Evolutionary conservation across 2,113 vertebrate genomes (phyloP), one percentile per base, ranked within the genome.

Genomic region (Pedionomus torquatus): DNA sequence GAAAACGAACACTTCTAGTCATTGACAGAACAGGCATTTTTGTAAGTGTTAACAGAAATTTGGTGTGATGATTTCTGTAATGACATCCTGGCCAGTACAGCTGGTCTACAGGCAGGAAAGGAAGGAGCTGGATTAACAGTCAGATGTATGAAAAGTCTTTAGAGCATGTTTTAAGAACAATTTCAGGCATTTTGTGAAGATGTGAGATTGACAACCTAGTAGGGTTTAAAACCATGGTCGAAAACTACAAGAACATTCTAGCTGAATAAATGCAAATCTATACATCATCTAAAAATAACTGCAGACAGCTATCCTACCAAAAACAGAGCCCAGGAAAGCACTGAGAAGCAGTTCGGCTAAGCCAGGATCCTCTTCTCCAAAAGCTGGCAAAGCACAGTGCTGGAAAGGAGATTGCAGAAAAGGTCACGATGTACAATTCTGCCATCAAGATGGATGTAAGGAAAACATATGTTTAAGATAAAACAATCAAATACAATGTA

Each of bases 21-120:
- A 91, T 66, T 95, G 89, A 96, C 63, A 91, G 91, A 95, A 91
- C 65, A 87, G 39, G 83, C 65, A 61, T 89, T 97, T 95, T 91
- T 91, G 84, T 74, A 74, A 93, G 91, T 31, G 89, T 66, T 96
- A 96, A 93, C 93, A 95, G 61, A 94, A 94, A 76, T 76, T 87
- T 92, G 69, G 77, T 96, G 86, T 87, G 83, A 79, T 91, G 55
- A 72, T 86, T 92, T 52, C 3, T 8, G 26, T 37, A 83, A 88
- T 37, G 77, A 82, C 80, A 95, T 72, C 66, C 46, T 79, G 94
- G 71, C 74, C 58, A 49, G 82, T 83, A 91, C 75, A 93, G 84
- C 82, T 94, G 87, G 61, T 87, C 61, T 80, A 72, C 28, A 83
- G 61, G 28, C 91, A 90, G 91, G 85, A 93, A 72, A 41, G 37